Evolutionary conservation across 2,113 vertebrate genomes (phyloP).

Genomic region (Opisthocomus hoazin): DNA sequence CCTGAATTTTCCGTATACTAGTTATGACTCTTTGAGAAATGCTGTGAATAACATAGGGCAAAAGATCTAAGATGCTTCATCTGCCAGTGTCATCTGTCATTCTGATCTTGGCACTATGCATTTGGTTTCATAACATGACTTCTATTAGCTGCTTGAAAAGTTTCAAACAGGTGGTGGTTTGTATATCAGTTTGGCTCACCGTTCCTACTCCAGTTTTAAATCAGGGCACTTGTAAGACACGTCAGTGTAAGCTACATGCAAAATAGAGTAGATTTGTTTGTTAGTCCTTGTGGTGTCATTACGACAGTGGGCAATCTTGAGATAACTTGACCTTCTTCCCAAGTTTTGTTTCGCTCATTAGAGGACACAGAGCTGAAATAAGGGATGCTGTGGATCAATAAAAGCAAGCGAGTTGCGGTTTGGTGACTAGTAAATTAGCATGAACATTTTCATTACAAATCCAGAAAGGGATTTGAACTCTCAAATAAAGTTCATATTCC

Average conservation of each 20-base stretch:
- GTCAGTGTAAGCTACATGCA: rapidly evolving
- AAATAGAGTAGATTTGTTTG: background rate
- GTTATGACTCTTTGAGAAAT: background rate
- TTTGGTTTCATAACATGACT: background rate
- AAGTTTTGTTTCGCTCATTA: background rate
- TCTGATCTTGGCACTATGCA: background rate
- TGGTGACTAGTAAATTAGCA: background rate
- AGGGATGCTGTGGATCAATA: background rate
- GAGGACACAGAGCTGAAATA: background rate
- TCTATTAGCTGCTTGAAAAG: background rate
- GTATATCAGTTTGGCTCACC: background rate
- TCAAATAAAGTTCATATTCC: background rate
- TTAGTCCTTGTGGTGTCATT: background rate
- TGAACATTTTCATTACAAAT: background rate
- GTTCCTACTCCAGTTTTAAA: background rate
- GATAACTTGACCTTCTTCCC: background rate
- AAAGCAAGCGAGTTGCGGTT: background rate
- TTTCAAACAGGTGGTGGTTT: background rate
- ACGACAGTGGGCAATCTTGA: background rate
- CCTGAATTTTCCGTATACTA: background rate
- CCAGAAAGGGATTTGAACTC: background rate
- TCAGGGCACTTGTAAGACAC: background rate
- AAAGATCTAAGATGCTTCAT: background rate
- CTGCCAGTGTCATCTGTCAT: background rate
- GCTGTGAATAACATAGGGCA: background rate